Base-by-base conservation (phyloP, 2,888 invertebrate species). In the Anthoptus insignis region DNA sequence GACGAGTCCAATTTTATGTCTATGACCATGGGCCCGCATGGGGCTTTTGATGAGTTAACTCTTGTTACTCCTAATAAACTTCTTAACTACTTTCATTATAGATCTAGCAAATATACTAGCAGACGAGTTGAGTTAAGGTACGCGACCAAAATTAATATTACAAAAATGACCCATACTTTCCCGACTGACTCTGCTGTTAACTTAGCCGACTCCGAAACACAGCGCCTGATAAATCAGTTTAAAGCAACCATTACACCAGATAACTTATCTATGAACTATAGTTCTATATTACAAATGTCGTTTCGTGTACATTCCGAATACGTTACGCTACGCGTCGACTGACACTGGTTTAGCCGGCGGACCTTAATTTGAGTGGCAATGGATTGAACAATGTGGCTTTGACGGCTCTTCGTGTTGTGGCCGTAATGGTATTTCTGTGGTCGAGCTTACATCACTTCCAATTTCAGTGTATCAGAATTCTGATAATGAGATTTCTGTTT, bases 251-350 rank as follows among this genome's bases (percentile, higher is more conserved):
- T 9, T 4, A 47, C 0, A 9, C 42, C 27, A 3, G 21, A 3
- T n/a, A 27, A 11, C 16, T 58, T 9, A 16, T 58, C 47, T 58
- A 47, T 58, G 45, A 58, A 24, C 47, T n/a, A 50, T 6, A 27
- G 6, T 34, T 37, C 13, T 52, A 54, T 53, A 60, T 52, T 60
- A 57, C 29, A 57, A 50, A 49, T 47, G 56, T 56, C 58, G 42
- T 34, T 22, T 49, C 49, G 42, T 24, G 52, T 57, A 60, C 65
- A 70, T 68, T 68, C 64, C 68, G 66, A 70, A 66, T 70, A 64
- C 64, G 68, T 70, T 66, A 70, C 59, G 66, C 37, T 22, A 32
- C 42, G 59, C 59, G 32, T 37, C 49, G 63, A 29, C 27, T 63
- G 63, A 50, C 63, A 50, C 32, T 49, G 63, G 56, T 57, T 64